Evolutionary conservation across 2,797 vertebrate species (phyloP).

Genomic region (Leptoclinus maculatus): DNA sequence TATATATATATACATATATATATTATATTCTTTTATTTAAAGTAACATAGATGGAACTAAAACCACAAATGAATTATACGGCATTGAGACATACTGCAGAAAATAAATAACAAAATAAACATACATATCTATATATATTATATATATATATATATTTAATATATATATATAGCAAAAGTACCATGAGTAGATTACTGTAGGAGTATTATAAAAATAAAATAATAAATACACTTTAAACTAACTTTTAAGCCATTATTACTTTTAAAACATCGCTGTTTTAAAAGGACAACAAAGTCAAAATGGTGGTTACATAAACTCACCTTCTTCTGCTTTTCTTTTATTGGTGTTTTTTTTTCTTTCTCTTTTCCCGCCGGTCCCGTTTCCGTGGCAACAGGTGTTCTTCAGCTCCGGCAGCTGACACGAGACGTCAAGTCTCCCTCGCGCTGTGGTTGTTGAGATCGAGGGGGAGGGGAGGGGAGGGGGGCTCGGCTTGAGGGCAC

Average conservation of each 20-base stretch:
- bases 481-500: not conserved
- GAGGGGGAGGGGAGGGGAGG: not conserved
- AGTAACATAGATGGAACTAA: too few relatives aligned
- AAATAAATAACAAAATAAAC: too few relatives aligned
- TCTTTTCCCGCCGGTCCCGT: slow-evolving; percentile 15
- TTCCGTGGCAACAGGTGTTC: slow-evolving; percentile 49
- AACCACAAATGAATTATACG: not conserved
- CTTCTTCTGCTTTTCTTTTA: not conserved
- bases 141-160: too few relatives aligned
- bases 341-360: not conserved
- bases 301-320: slow-evolving; percentile 16
- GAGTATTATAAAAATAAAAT: not conserved
- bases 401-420: slow-evolving; percentile 27
- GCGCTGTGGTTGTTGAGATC: slow-evolving; percentile 1
- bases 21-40: too few relatives aligned
- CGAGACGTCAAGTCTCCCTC: slow-evolving; percentile 4
- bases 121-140: too few relatives aligned
- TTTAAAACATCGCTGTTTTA: too few relatives aligned
- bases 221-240: not conserved
- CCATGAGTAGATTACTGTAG: too few relatives aligned
- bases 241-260: not conserved
- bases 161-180: too few relatives aligned
- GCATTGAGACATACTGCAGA: not conserved
- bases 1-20: too few relatives aligned
- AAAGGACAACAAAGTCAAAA: not conserved